Percentiles rank a stretch among this genome's conserved stretches.
These are phyloP conservation scores for Apotomis turbidana DNA, from an alignment of 2,888 invertebrate genomes.

Conservation along the genomic window DNA sequence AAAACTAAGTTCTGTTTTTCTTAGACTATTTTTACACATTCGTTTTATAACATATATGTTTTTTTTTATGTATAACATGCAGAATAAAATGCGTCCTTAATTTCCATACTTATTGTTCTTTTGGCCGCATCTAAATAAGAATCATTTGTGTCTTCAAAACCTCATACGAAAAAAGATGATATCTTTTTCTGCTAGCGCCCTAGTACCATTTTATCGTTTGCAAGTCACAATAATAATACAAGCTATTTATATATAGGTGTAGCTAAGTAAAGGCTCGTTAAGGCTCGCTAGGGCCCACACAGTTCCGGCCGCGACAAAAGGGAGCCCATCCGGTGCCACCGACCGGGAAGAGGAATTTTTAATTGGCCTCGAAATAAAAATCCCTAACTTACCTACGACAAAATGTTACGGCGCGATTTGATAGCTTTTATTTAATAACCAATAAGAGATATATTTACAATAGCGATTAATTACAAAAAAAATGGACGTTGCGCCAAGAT, in stretches of 20 bases:
- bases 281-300: conserved; percentile 66
- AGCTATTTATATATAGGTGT: conserved; percentile 22
- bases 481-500: background rate
- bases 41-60: too few relatives aligned
- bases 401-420: conserved; percentile 58
- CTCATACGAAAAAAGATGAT: too few relatives aligned
- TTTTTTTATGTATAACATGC: too few relatives aligned
- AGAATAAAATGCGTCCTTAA: too few relatives aligned
- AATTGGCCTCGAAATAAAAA: conserved; percentile 75
- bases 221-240: conserved; percentile 16
- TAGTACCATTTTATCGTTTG: background rate
- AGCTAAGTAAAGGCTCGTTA: conserved; percentile 63
- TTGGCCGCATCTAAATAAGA: too few relatives aligned
- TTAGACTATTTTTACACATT: too few relatives aligned
- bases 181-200: too few relatives aligned
- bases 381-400: conserved; percentile 62
- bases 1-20: too few relatives aligned
- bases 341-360: conserved; percentile 69
- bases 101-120: too few relatives aligned
- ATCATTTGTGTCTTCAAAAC: too few relatives aligned
- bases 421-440: conserved; percentile 37
- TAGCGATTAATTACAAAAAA: background rate
- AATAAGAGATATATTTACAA: background rate
- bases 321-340: conserved; percentile 61
- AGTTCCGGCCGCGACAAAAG: conserved; percentile 72